Evolutionary conservation across 2,888 invertebrate species (phyloP), one percentile per base, ranked within the genome.

Genomic region (Parascotia fuliginaria): DNA sequence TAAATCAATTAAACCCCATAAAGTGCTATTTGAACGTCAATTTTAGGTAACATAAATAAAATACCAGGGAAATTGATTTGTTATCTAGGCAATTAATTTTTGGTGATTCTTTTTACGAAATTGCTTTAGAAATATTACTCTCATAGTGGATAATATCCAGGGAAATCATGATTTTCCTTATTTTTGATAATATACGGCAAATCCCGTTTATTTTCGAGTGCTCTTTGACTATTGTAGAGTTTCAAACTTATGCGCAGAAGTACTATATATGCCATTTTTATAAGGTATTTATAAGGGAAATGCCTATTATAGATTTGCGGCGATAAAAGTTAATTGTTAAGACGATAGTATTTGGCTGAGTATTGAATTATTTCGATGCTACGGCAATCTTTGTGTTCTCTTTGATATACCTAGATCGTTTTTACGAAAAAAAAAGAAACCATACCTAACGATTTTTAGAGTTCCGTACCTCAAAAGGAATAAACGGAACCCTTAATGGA

Each of bases 1-100:
- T 43, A 36, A 43, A 43, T 38, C 37, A 22, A 44, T 44, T 33
- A 34, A 1, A 16, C 15, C 19, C 27, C 13, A 39, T 39, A 39
- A 29, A 39, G 11, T 39, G 14, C 16, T 16, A 29, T 29, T 29
- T 16, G 15, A 39, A 16, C 13, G 14, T 39, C 29, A 16, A 29
- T 27, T 29, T 3, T 11, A 39, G 6, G 29, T 39, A 39, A 13
- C 31, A 13, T 7, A 31, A 31, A 11, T n/a, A 9, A 13, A 31
- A 11, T n/a, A 9, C 29, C 6, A 11, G 4, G 29, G 13, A 31
- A 11, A 29, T 29, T 11, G 5, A 11, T 9, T 1, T 31, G 6
- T 31, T 31, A 13, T 31, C 5, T 31, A 31, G 13, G 1, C 11
- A 11, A 6, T 13, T 11, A 11, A 11, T 29, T 29, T 13, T 7